Base-by-base conservation (phyloP, 2,888 invertebrate species). In the Chaetoderma sp. region DNA sequence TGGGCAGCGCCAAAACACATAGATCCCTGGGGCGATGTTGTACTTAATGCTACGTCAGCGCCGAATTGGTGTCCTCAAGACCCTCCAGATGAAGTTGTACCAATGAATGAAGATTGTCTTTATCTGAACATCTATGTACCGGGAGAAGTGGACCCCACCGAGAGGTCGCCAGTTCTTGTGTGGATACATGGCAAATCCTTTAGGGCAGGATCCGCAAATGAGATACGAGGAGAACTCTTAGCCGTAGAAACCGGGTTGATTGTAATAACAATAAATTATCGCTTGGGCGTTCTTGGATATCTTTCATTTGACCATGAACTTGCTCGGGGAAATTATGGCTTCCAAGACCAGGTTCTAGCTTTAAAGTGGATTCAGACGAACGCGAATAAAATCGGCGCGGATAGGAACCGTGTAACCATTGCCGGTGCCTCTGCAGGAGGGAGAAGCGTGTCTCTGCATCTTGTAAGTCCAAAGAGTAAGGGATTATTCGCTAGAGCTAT, bases 351-450 rank as follows among this genome's bases (percentile, higher is more conserved):
- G 62, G 64, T 71, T 25, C 36, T 70, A 21, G 80, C 78, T 3
- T 49, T 80, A n/a, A 27, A 66, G 42, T 80, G 79, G 79, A 70
- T 77, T 1, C 68, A 77, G 36, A 70, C 71, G 13, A 79, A 80
- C 47, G 72, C 74, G 33, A 64, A 47, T 3, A 52, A 65, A 1
- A 78, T 78, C 55, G 71, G 71, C 52, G 77, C 76, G 0, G 74
- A 80, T 63, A 55, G 67, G 0, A 49, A 61, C 13, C 62, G 44
- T 6, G 67, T 80, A 2, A 76, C 79, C 1, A 32, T 80, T n/a
- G 74, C 73, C 42, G 80, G 80, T 16, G 73, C 78, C 56, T 76
- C 76, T 27, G 78, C 78, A 6, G 80, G 80, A 1, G 76, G 71
- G 3, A 66, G 67, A 4, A 70, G 73, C 64, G 75, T 68, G 1